phyloP scores from a whole-genome alignment of 2,888 invertebrate species.

The Athrips mouffetella region DNA sequence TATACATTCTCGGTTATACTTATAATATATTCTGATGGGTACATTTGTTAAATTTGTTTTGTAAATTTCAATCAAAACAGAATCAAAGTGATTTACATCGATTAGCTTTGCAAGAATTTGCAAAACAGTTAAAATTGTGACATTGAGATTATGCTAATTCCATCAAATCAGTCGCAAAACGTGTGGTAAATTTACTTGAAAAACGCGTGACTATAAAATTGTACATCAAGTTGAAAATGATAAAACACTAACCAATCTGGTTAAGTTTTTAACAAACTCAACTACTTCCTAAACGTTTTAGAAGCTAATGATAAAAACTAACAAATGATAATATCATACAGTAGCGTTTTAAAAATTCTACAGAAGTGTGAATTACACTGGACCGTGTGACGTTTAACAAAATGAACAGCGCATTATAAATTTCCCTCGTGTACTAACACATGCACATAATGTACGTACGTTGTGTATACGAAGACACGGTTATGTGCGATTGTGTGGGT shows the following conservation, averaged over 20 bases:
- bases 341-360: conserved; percentile 64
- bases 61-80: too few species aligned
- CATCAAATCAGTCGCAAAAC: neutral
- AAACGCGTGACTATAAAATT: neutral
- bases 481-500: conserved; percentile 46
- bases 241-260: too few species aligned
- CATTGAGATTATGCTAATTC: neutral
- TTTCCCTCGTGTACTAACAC: conserved; percentile 74
- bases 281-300: conserved; percentile 11
- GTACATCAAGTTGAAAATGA: too few species aligned
- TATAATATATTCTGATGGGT: neutral
- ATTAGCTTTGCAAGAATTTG: too few species aligned
- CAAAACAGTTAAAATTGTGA: too few species aligned
- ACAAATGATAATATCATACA: conserved; percentile 56
- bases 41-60: neutral
- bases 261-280: too few species aligned
- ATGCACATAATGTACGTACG: conserved; percentile 47
- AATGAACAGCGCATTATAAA: conserved; percentile 69
- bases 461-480: conserved; percentile 13
- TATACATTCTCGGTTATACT: conserved; percentile 32
- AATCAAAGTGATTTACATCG: neutral
- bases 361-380: conserved; percentile 69
- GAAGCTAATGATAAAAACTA: conserved; percentile 46
- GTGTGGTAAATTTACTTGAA: too few species aligned
- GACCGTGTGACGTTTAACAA: conserved; percentile 49